Percentiles rank a stretch among this genome's conserved stretches.
Evolutionary conservation across 2,888 invertebrate species (phyloP).

Genomic region (Cryptophagus acutangulus): DNA sequence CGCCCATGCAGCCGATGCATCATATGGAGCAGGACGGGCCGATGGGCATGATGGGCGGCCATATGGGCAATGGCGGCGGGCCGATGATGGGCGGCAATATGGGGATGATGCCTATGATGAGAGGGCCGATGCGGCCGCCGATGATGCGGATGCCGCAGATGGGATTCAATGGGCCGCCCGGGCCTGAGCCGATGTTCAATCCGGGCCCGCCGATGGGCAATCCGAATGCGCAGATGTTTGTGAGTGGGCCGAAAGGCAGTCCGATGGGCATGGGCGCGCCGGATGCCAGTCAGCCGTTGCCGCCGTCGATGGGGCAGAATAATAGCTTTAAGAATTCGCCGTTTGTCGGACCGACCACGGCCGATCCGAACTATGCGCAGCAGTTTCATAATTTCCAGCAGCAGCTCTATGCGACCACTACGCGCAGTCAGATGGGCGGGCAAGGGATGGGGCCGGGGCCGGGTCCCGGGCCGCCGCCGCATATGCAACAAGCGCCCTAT

Average conservation of each 20-base stretch:
- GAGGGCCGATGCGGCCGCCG: constrained; percentile 45
- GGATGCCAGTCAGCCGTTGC: constrained; percentile 67
- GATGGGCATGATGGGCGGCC: constrained; percentile 39
- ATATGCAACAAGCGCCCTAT: constrained; percentile 49
- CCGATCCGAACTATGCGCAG: constrained; percentile 89
- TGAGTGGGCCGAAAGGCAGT: constrained; percentile 54
- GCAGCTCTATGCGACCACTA: constrained; percentile 85
- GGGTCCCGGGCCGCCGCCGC: constrained; percentile 47
- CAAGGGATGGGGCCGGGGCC: constrained; percentile 49
- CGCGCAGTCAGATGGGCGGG: constrained; percentile 57
- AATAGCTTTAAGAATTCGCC: constrained; percentile 70
- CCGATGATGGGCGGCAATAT: constrained; percentile 46
- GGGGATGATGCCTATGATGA: constrained; percentile 47
- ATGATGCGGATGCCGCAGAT: constrained; percentile 44
- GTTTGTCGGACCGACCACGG: constrained; percentile 79
- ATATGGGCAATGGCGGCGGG: constrained; percentile 43
- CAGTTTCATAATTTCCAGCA: constrained; percentile 96
- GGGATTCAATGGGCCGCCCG: constrained; percentile 45
- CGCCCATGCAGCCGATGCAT: constrained; percentile 46
- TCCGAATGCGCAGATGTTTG: constrained; percentile 56
- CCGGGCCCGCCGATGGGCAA: constrained; percentile 45
- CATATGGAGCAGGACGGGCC: constrained; percentile 48
- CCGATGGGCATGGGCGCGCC: constrained; percentile 56
- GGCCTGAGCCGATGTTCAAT: constrained; percentile 40
- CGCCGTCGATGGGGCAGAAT: constrained; percentile 72